These are phyloP conservation scores for Helogale parvula DNA, from an alignment of 2,113 vertebrate species.

Conservation along the genomic window DNA sequence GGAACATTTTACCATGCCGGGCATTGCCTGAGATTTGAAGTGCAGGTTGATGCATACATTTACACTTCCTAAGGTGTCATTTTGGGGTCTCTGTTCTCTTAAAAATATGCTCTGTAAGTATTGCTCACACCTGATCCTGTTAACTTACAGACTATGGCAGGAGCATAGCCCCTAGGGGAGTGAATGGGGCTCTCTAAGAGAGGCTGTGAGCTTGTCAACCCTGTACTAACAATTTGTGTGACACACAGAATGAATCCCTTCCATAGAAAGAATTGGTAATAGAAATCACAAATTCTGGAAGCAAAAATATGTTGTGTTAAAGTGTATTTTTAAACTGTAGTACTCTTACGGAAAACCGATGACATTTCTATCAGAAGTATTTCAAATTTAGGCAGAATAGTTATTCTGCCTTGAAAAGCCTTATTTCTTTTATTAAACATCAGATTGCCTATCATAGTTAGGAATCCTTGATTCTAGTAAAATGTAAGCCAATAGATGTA, in stretches of 20 bases:
- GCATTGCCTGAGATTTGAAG: background rate
- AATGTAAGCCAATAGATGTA: background rate
- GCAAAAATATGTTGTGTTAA: conserved; percentile 49
- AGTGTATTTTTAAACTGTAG: background rate
- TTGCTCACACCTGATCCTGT: conserved; percentile 7
- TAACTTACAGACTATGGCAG: conserved; percentile 27
- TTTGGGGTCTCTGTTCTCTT: conserved; percentile 28
- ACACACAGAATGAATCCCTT: conserved; percentile 16
- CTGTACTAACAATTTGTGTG: conserved; percentile 37
- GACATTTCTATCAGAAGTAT: conserved; percentile 42
- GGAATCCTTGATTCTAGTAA: background rate
- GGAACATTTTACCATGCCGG: background rate
- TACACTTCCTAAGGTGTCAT: background rate
- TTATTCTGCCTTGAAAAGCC: conserved; percentile 53
- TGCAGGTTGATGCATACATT: background rate
- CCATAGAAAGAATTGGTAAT: background rate
- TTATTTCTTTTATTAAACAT: conserved; percentile 15
- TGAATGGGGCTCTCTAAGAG: background rate
- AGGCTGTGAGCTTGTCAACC: conserved; percentile 6
- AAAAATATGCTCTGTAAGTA: background rate
- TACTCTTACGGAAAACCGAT: conserved; percentile 31
- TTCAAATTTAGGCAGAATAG: conserved; percentile 25
- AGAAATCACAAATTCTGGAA: conserved; percentile 38
- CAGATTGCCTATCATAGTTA: background rate
- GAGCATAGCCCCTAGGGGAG: background rate